Evolutionary conservation across 2,797 vertebrate species (phyloP).

Genomic region (Momotus momota): DNA sequence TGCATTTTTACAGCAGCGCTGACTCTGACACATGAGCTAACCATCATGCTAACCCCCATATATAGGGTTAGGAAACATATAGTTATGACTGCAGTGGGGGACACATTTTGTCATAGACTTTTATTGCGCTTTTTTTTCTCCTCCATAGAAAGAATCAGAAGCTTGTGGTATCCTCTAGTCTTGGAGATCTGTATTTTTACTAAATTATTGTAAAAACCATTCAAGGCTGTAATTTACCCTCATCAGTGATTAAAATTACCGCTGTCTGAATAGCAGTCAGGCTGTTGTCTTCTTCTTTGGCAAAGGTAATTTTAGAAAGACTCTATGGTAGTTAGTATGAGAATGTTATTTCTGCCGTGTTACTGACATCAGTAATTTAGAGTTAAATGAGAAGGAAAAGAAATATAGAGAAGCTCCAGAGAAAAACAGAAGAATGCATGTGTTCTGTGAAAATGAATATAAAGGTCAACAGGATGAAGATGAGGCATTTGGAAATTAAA

Average conservation of each 20-base stretch:
- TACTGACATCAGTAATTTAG: not conserved
- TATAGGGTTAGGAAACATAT: not conserved
- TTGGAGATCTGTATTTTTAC: not conserved
- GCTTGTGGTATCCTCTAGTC: not conserved
- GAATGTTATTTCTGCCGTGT: not conserved
- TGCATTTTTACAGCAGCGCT: not conserved
- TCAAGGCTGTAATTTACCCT: not conserved
- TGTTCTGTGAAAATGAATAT: not conserved
- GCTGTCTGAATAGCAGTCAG: not conserved
- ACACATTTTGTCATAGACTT: not conserved
- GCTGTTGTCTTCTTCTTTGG: not conserved
- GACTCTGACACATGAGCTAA: not conserved
- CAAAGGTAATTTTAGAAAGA: conserved; percentile 20
- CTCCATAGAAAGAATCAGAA: not conserved
- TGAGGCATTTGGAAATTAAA: not conserved
- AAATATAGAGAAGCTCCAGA: not conserved
- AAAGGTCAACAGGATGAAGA: not conserved
- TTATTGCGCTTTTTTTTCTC: not conserved
- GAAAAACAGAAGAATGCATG: not conserved
- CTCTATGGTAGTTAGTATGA: not conserved
- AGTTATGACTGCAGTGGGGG: not conserved
- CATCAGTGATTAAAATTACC: not conserved
- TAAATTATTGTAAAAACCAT: not conserved
- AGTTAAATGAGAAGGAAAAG: not conserved
- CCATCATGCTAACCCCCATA: not conserved